A percentile compares a stretch with the other conserved stretches of the same genome.
Evolutionary conservation across 2,797 vertebrate genomes (phyloP).

Genomic region (Acropternis orthonyx): DNA sequence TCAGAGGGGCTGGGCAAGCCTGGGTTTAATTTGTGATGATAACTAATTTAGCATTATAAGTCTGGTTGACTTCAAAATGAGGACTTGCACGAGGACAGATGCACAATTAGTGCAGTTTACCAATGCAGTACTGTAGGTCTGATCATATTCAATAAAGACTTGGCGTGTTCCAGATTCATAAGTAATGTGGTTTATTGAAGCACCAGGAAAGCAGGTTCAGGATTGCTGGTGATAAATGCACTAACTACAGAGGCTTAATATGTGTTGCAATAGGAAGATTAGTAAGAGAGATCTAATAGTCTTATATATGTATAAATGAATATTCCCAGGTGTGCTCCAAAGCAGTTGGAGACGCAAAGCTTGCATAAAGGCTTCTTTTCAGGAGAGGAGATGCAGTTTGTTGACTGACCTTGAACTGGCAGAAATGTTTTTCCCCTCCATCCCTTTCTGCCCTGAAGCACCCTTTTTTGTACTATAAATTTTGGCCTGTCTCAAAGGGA

Average conservation of each 20-base stretch:
- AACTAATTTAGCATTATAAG: neutral
- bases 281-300: neutral
- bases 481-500: neutral
- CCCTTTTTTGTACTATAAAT: neutral
- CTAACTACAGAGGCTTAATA: neutral
- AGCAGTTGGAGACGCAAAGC: neutral
- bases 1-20: neutral
- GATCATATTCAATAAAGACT: neutral
- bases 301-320: neutral
- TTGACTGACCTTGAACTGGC: neutral
- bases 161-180: fast-evolving
- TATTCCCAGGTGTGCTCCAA: neutral
- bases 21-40: neutral
- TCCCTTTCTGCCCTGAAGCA: neutral
- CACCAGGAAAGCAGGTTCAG: neutral
- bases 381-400: neutral
- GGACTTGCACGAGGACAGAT: neutral
- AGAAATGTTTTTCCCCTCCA: neutral
- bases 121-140: neutral
- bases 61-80: neutral
- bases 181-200: neutral
- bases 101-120: neutral
- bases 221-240: neutral
- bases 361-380: neutral
- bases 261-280: neutral